Conservation (phyloP, 2,113 vertebrate species). For the Pavo muticus region DNA sequence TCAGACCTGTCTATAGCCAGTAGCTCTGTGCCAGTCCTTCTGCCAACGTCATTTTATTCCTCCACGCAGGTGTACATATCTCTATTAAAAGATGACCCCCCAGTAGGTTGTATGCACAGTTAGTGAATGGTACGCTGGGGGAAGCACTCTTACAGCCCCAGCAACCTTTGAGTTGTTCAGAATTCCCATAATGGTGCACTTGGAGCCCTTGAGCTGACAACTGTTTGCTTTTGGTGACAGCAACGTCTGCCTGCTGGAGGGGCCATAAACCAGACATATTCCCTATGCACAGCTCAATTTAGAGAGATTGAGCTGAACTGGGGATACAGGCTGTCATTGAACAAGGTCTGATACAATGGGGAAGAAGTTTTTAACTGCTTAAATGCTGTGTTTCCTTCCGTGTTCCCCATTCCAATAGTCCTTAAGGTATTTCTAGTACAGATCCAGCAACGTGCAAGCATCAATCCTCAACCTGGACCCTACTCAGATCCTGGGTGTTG, state of each 20-base stretch:
- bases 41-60: neutral
- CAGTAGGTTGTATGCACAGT: neutral
- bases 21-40: neutral
- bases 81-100: neutral
- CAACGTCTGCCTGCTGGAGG: rapidly evolving
- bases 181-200: neutral
- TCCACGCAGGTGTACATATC: neutral
- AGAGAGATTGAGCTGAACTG: neutral
- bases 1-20: neutral
- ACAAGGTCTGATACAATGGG: neutral
- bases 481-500: neutral
- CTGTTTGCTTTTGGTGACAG: rapidly evolving
- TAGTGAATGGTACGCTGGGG: neutral
- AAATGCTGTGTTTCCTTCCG: neutral
- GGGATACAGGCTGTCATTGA: neutral
- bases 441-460: neutral
- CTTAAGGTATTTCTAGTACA: neutral
- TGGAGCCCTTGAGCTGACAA: neutral
- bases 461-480: neutral
- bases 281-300: neutral
- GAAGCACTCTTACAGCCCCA: neutral
- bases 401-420: neutral
- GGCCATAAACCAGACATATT: neutral
- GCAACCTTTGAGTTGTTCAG: neutral
- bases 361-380: neutral